These are phyloP conservation scores for Parasteatoda tepidariorum DNA, from an alignment of 1,140 invertebrate genomes.

Conservation along the genomic window DNA sequence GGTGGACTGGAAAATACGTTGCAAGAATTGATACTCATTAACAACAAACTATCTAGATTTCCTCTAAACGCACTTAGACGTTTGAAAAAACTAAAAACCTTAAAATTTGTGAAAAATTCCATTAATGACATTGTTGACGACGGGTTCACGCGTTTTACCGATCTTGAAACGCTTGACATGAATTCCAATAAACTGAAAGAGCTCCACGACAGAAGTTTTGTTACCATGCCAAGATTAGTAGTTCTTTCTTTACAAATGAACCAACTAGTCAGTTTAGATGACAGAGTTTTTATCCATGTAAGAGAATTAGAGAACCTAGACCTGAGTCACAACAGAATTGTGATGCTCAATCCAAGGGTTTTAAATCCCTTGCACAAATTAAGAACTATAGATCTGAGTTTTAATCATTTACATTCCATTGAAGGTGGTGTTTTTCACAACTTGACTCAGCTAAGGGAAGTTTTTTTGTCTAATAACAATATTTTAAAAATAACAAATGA, in stretches of 20 bases:
- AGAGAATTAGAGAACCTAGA: slow-evolving; percentile 83
- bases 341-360: slow-evolving; percentile 68
- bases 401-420: slow-evolving; percentile 88
- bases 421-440: slow-evolving; percentile 80
- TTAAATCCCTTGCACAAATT: slow-evolving; percentile 81
- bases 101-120: slow-evolving; percentile 86
- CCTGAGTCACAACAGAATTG: slow-evolving; percentile 87
- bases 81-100: slow-evolving; percentile 78
- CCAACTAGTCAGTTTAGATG: slow-evolving; percentile 78
- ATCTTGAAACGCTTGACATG: slow-evolving; percentile 82
- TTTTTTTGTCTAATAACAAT: slow-evolving; percentile 92
- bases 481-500: slow-evolving; percentile 84
- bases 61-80: slow-evolving; percentile 82
- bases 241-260: slow-evolving; percentile 87
- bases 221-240: slow-evolving; percentile 80
- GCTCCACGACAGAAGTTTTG: slow-evolving; percentile 80
- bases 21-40: slow-evolving; percentile 84
- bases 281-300: slow-evolving; percentile 79
- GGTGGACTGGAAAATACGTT: slow-evolving; percentile 82
- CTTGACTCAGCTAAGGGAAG: slow-evolving; percentile 79
- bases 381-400: slow-evolving; percentile 84
- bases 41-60: slow-evolving; percentile 85
- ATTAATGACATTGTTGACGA: slow-evolving; percentile 78
- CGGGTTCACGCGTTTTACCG: slow-evolving; percentile 77
- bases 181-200: slow-evolving; percentile 86